A percentile compares a stretch with the other conserved stretches of the same genome.
These are phyloP conservation scores for Idaea straminata DNA, from an alignment of 2,888 invertebrate genomes.

Conservation along the genomic window DNA sequence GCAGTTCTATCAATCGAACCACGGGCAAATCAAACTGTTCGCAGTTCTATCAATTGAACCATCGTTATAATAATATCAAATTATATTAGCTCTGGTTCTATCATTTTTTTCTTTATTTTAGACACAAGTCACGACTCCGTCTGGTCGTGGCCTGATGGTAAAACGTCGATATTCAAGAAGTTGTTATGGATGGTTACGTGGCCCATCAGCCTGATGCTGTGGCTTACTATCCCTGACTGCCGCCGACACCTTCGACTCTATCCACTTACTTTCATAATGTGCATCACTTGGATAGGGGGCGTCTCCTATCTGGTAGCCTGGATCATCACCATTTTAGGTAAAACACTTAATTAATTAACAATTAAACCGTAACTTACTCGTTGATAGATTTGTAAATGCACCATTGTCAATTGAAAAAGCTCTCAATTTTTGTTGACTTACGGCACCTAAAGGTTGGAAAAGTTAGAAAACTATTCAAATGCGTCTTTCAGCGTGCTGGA, in stretches of 20 bases:
- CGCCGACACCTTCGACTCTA: constrained; percentile 81
- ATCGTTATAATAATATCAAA: too few species aligned
- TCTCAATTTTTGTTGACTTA: too few species aligned
- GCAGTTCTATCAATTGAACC: too few species aligned
- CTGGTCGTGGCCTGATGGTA: constrained; percentile 80
- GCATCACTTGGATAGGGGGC: constrained; percentile 89
- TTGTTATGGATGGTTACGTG: constrained; percentile 83
- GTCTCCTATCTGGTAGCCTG: constrained; percentile 92
- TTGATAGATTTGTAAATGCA: too few species aligned
- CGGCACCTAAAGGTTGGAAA: too few species aligned
- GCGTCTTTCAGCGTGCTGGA: too few species aligned
- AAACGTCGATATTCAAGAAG: constrained; percentile 60
- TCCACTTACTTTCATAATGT: constrained; percentile 87
- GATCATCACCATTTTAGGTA: constrained; percentile 91
- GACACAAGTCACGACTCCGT: constrained; percentile 55
- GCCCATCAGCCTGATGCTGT: constrained; percentile 86
- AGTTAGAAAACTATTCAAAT: too few species aligned
- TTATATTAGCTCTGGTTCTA: background rate
- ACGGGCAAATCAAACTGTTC: too few species aligned
- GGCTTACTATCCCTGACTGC: constrained; percentile 89
- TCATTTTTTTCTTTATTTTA: constrained; percentile 26
- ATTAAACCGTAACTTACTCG: too few species aligned
- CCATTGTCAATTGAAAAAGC: too few species aligned
- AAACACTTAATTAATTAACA: background rate
- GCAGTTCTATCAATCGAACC: too few species aligned